Base-by-base conservation (phyloP, 2,888 invertebrate species). In the Mycalesis mineus region DNA sequence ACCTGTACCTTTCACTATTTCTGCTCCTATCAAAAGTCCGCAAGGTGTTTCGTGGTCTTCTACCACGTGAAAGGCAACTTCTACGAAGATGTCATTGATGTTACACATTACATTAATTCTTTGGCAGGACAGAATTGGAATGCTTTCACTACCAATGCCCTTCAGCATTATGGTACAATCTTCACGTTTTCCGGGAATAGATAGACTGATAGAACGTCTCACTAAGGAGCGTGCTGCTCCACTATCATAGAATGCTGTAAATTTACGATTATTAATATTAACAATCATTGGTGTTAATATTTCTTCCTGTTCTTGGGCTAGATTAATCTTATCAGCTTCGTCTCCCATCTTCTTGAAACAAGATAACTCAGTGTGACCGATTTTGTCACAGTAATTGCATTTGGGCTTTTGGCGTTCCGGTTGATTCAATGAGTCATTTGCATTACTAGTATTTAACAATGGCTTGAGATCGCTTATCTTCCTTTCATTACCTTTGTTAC, bases 21-120 rank as follows among this genome's bases (percentile, higher is more conserved):
- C 52, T 33, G 53, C 17, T 2, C 56, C 52, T 31, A 60, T 45
- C 39, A 53, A 11, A 47, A 56, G 52, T 31, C 14, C 13, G 53
- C 44, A 33, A 53, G 42, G n/a, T 17, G 11, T 54, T 54, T 53
- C 33, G 17, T 57, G 29, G 36, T 60, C 50, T 5, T 55, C 55
- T 1, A 57, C 50, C 4, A 57, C 47, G 40, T 57, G 54, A 40
- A 50, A 60, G 22, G 37, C 11, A 11, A 57, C 31, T 14, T 54
- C 37, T 5, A 40, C 39, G 6, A 42, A 48, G 0, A 40, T 42
- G 6, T 22, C 44, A 11, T 33, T 52, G 7, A 40, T 40, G 40
- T 40, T 13, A 40, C 40, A 40, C 11, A 13, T 40, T 40, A 40
- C 40, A 7, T 40, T 13, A 7, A 33, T 33, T 7, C 7, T 3